phyloP scores from a whole-genome alignment of 2,797 vertebrate genomes.

The Siniperca obscura region DNA sequence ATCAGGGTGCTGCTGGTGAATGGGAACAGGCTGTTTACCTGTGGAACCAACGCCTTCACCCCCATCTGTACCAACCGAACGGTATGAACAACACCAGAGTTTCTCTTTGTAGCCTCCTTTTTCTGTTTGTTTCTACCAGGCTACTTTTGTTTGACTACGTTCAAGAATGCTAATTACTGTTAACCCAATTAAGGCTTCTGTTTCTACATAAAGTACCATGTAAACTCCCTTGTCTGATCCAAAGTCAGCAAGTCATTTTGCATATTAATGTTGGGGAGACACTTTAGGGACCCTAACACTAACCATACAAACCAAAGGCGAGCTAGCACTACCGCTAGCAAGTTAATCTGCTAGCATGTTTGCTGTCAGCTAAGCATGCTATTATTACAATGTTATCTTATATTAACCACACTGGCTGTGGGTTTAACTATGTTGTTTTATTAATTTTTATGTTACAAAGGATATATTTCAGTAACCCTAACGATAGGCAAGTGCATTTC shows the following conservation, averaged over 20 bases:
- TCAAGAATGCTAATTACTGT: background rate
- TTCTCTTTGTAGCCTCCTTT: background rate
- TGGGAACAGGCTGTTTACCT: slow-evolving; percentile 93
- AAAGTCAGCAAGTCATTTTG: background rate
- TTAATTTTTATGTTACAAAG: too few relatives aligned
- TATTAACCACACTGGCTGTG: background rate
- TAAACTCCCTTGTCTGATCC: too few relatives aligned
- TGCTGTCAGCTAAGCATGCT: background rate
- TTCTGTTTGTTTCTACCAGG: background rate
- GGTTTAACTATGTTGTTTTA: background rate
- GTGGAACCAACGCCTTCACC: slow-evolving; percentile 97
- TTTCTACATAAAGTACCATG: background rate
- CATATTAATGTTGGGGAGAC: background rate
- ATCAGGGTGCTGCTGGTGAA: slow-evolving; percentile 96
- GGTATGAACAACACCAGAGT: slow-evolving; percentile 78
- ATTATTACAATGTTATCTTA: background rate
- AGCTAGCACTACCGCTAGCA: background rate
- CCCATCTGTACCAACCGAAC: slow-evolving; percentile 97
- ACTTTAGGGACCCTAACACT: background rate
- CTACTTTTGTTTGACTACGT: background rate
- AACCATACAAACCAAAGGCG: background rate
- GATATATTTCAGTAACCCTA: too few relatives aligned
- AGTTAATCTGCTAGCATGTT: background rate
- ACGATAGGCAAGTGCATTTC: too few relatives aligned
- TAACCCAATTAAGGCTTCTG: background rate